Percentiles rank a stretch among this genome's conserved stretches.
phyloP scores from a whole-genome alignment of 53 echinoderm and acorn worm species.

The Stichopus horrens region DNA sequence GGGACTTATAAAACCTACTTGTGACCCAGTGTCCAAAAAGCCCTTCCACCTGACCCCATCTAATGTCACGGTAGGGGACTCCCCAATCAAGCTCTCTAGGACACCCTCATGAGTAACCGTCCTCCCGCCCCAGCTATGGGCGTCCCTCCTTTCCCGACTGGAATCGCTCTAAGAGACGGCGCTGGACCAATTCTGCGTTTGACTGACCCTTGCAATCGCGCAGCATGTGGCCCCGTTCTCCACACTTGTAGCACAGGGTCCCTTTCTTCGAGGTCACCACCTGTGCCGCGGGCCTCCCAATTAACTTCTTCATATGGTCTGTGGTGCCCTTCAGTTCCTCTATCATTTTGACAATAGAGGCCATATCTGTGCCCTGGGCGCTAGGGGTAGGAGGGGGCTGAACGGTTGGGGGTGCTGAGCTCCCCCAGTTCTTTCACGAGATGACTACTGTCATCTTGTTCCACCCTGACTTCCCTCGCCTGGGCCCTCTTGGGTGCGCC shows the following conservation, averaged over 20 bases:
- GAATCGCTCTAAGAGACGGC: conserved; percentile 28
- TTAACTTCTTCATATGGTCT: not conserved
- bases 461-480: not conserved
- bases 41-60: conserved; percentile 36
- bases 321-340: conserved; percentile 23
- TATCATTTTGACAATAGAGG: no score
- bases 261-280: not conserved
- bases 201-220: conserved; percentile 26
- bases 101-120: not conserved
- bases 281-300: not conserved
- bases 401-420: conserved; percentile 13
- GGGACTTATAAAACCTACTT: conserved; percentile 29
- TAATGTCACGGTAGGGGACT: conserved; percentile 33
- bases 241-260: conserved; percentile 62
- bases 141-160: conserved; percentile 49
- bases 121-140: conserved; percentile 20
- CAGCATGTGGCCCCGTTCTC: conserved; percentile 54
- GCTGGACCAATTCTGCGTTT: conserved; percentile 49
- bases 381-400: not conserved
- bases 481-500: not conserved
- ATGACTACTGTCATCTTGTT: not conserved
- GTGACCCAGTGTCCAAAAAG: conserved; percentile 67
- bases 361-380: not conserved
- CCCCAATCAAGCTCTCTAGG: conserved; percentile 53
- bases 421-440: not conserved